Conservation (phyloP, 37 sponge, comb jelly and placozoan species). For the Mnemiopsis leidyi region DNA sequence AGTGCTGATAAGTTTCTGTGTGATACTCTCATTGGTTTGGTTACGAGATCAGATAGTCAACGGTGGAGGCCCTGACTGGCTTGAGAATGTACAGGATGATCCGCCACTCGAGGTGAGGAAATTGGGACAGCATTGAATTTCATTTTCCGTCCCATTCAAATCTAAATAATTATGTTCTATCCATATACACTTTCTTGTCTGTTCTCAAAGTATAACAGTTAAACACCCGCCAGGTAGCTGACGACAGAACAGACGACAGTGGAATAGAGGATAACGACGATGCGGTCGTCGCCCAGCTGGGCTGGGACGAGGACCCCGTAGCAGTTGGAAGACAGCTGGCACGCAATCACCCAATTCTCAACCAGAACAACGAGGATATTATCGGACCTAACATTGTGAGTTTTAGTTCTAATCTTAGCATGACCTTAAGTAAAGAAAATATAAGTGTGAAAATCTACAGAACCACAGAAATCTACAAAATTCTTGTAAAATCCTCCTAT, state of each 20-base stretch:
- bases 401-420: too few relatives aligned
- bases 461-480: too few relatives aligned
- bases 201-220: too few relatives aligned
- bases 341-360: too few relatives aligned
- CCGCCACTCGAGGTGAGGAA: slow-evolving; percentile 40
- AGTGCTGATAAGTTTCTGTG: slow-evolving; percentile 75
- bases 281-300: not conserved
- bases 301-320: not conserved
- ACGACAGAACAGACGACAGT: not conserved
- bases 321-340: not conserved
- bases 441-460: too few relatives aligned
- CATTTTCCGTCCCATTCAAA: too few relatives aligned
- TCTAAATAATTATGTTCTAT: too few relatives aligned
- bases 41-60: slow-evolving; percentile 83
- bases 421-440: too few relatives aligned
- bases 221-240: not conserved
- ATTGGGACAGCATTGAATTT: too few relatives aligned
- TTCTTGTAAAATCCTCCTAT: too few relatives aligned
- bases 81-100: slow-evolving; percentile 68
- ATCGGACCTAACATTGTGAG: slow-evolving; percentile 50
- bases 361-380: not conserved
- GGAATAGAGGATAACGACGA: slow-evolving; percentile 49
- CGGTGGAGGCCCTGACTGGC: slow-evolving; percentile 81
- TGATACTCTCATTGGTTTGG: slow-evolving; percentile 87
- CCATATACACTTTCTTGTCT: too few relatives aligned